Base-by-base conservation (phyloP, 2,888 invertebrate genomes). In the Xylota sylvarum region DNA sequence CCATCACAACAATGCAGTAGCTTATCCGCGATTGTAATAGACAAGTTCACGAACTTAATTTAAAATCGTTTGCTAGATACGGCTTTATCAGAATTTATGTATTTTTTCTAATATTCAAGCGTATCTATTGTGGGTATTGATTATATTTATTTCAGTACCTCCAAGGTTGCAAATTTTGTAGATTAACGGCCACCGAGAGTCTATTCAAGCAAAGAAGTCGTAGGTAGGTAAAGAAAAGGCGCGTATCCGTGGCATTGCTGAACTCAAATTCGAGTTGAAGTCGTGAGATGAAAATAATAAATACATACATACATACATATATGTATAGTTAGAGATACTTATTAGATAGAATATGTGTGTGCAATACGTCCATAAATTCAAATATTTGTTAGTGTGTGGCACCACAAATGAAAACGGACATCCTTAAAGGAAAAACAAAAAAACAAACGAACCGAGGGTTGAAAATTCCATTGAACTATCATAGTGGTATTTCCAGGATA, bases 401-500 rank as follows among this genome's bases (percentile, higher is more conserved):
- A 32, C 7, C 55, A n/a, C 9, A 7, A 55, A 32, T 14, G 7
- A 2, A 30, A 30, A 55, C 14, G 14, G 14, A 55, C 14, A 55
- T 37, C 37, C 37, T 7, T 19, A 46, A 14, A 14, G 6, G 12
- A 40, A 37, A 35, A 35, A 58, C 43, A 19, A 78, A n/a, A 32
- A 48, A 56, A 56, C 52, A 55, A 62, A 60, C 52, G 23, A 23
- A 27, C 27, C 23, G 60, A 83, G 73, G 64, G 84, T 64, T 73
- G 62, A 43, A 69, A 56, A 73, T 79, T 84, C 74, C 73, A 74
- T 27, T 62, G 69, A 84, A 79, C 48, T 72, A 23, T 72, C 67
- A n/a, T 55, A 32, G 32, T 73, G 79, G 84, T 84, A 84, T 69
- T 69, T 70, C 79, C 74, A 78, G 27, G 12, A 7, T 2, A 32